Conservation (phyloP, 1,140 invertebrate species). For the Venturia canescens region DNA sequence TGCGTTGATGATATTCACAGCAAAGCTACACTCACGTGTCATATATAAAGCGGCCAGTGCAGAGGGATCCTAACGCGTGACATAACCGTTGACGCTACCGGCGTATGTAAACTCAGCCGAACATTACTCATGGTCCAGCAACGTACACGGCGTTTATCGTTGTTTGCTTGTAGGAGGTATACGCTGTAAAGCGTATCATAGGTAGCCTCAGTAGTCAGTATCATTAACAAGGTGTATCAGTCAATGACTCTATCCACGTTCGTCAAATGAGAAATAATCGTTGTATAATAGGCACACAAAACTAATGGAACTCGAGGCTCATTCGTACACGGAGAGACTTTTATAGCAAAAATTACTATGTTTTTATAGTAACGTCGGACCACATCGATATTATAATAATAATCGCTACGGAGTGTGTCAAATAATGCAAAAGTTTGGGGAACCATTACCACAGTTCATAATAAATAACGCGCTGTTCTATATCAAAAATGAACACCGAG, state of each 20-base stretch:
- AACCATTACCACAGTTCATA: too few relatives aligned
- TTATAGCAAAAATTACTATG: too few relatives aligned
- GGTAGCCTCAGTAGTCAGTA: not conserved
- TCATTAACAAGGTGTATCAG: not conserved
- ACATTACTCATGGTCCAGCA: conserved; percentile 22
- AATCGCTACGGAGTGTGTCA: too few relatives aligned
- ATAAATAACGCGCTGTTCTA: too few relatives aligned
- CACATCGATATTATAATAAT: too few relatives aligned
- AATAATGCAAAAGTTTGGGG: too few relatives aligned
- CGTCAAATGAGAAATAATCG: not conserved
- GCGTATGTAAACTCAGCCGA: not conserved
- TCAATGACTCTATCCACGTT: not conserved
- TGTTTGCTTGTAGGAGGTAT: not conserved
- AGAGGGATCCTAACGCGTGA: not conserved
- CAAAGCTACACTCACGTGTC: not conserved
- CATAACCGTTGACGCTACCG: not conserved
- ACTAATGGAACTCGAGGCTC: not conserved
- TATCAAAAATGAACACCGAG: too few relatives aligned
- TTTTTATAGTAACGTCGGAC: too few relatives aligned
- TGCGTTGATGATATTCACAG: not conserved
- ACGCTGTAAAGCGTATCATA: not conserved
- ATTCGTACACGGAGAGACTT: too few relatives aligned
- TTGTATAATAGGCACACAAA: not conserved
- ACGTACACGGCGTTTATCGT: not conserved
- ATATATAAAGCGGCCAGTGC: not conserved